A percentile compares a stretch with the other conserved stretches of the same genome.
Conservation (phyloP, 2,113 vertebrate species). For the Picathartes gymnocephalus region DNA sequence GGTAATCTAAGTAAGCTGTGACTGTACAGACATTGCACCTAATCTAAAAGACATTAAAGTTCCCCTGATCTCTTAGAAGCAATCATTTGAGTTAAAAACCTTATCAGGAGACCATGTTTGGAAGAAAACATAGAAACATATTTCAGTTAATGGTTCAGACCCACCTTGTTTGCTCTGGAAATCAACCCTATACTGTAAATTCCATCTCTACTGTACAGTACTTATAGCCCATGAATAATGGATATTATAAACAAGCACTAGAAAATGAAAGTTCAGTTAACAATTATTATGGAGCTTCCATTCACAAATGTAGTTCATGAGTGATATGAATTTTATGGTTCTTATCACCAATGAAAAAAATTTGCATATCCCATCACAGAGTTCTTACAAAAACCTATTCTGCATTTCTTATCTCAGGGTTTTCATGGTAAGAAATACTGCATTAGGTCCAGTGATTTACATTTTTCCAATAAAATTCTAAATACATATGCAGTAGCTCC, state of each 20-base stretch:
- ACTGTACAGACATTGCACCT: neutral
- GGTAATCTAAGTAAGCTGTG: neutral
- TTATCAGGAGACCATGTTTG: neutral
- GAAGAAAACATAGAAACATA: neutral
- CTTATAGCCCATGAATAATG: neutral
- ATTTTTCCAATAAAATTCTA: slow-evolving; percentile 43
- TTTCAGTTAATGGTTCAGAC: neutral
- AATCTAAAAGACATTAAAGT: neutral
- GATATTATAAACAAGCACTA: neutral
- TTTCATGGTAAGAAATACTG: slow-evolving; percentile 19
- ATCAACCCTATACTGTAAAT: neutral
- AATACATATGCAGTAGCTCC: slow-evolving; percentile 16
- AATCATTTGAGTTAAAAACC: slow-evolving; percentile 4
- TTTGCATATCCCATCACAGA: slow-evolving; percentile 29
- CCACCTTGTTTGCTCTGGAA: neutral
- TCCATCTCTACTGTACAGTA: neutral
- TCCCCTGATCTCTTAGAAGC: neutral
- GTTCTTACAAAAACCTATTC: neutral
- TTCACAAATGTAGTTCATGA: neutral
- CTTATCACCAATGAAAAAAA: slow-evolving; percentile 14
- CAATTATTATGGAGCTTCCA: neutral
- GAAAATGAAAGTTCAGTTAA: slow-evolving; percentile 19
- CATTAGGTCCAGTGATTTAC: slow-evolving; percentile 5
- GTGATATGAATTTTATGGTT: slow-evolving; percentile 6
- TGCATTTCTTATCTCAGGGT: slow-evolving; percentile 25